phyloP scores from a whole-genome alignment of 2,888 invertebrate species.

The Cinara cedri region DNA sequence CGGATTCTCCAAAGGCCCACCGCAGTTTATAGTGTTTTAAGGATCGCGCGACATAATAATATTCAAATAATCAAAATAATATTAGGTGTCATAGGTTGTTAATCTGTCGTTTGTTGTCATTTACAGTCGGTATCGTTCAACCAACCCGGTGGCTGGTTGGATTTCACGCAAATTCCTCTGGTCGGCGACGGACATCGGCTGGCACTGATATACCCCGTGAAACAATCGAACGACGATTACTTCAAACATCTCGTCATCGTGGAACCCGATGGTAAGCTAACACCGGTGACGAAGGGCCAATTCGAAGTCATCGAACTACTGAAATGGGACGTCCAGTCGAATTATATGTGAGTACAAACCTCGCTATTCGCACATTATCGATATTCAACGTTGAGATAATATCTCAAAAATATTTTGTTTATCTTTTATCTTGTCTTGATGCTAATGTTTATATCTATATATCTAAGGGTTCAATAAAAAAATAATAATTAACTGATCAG shows the following conservation, averaged over 20 bases:
- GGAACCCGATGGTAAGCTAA: slow-evolving; percentile 41
- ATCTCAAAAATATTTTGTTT: too few species aligned
- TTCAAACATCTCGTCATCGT: slow-evolving; percentile 54
- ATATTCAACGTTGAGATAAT: too few species aligned
- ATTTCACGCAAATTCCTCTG: slow-evolving; percentile 68
- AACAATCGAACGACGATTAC: slow-evolving; percentile 61
- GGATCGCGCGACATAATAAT: too few species aligned
- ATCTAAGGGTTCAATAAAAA: too few species aligned
- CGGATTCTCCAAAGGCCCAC: too few species aligned
- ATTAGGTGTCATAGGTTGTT: too few species aligned
- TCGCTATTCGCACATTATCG: too few species aligned
- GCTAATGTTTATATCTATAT: too few species aligned
- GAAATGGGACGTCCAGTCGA: slow-evolving; percentile 72
- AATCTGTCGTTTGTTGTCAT: neutral
- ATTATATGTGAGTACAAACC: slow-evolving; percentile 71
- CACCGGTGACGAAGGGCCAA: slow-evolving; percentile 69
- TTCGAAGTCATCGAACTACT: slow-evolving; percentile 77
- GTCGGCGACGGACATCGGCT: slow-evolving; percentile 72
- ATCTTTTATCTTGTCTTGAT: too few species aligned
- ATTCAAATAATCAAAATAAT: too few species aligned
- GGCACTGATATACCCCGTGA: slow-evolving; percentile 74
- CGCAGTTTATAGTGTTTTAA: too few species aligned
- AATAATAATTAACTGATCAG: too few species aligned
- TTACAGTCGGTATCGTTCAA: slow-evolving; percentile 48
- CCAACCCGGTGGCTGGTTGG: slow-evolving; percentile 71